A percentile compares a stretch with the other conserved stretches of the same genome.
These are phyloP conservation scores for Zapornia atra DNA, from an alignment of 2,113 vertebrate genomes.

Conservation along the genomic window DNA sequence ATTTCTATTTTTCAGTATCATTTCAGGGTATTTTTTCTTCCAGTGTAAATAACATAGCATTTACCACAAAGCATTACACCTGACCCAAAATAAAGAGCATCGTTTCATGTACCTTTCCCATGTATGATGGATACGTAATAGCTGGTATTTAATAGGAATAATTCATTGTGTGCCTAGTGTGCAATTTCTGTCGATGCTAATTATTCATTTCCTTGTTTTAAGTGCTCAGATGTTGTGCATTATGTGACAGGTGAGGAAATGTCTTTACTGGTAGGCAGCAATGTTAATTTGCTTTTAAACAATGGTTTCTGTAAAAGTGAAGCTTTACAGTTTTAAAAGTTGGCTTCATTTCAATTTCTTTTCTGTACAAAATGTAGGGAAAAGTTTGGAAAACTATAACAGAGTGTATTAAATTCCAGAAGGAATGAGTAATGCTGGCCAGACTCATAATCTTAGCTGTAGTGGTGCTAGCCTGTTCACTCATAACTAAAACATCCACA, in stretches of 20 bases:
- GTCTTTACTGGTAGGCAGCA: neutral
- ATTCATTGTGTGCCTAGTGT: neutral
- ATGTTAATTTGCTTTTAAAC: neutral
- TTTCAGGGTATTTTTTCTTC: neutral
- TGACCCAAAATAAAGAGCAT: neutral
- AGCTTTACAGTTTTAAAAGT: neutral
- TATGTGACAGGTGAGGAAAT: neutral
- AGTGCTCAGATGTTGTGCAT: neutral
- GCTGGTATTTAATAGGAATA: neutral
- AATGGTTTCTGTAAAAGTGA: neutral
- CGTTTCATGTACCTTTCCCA: neutral
- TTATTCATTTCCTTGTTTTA: neutral
- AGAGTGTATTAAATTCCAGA: neutral
- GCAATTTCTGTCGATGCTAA: neutral
- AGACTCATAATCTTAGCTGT: neutral
- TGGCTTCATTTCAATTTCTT: neutral
- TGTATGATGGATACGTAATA: neutral
- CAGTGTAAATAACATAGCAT: neutral
- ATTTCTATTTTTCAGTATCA: neutral
- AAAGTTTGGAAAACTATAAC: neutral
- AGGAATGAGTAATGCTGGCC: neutral
- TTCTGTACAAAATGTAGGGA: neutral
- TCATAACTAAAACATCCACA: neutral
- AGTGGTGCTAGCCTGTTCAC: neutral
- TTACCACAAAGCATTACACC: neutral